Conservation (phyloP, 2,113 vertebrate species). For the Heterocephalus glaber region DNA sequence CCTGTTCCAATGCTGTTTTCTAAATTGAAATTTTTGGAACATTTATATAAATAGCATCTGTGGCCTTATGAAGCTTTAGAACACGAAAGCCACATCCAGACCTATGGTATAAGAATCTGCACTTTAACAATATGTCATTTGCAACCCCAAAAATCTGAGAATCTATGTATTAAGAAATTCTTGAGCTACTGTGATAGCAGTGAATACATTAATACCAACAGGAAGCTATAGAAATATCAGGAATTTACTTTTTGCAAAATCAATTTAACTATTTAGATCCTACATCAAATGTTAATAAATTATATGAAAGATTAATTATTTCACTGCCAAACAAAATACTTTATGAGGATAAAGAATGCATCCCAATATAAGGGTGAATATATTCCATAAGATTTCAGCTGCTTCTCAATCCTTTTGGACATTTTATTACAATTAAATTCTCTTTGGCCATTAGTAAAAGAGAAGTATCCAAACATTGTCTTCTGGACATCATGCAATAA, state of each 20-base stretch:
- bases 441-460: not conserved
- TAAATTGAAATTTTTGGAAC: not conserved
- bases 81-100: not conserved
- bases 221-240: not conserved
- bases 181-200: not conserved
- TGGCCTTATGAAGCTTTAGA: not conserved
- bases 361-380: not conserved
- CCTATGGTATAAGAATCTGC: not conserved
- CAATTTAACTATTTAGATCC: not conserved
- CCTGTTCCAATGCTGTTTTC: not conserved
- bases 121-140: not conserved
- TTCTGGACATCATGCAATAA: not conserved
- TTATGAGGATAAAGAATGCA: not conserved
- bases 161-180: not conserved
- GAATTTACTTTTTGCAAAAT: not conserved
- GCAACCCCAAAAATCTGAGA: not conserved
- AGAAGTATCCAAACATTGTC: not conserved
- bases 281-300: not conserved
- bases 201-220: not conserved
- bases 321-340: not conserved
- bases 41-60: not conserved
- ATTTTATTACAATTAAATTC: not conserved
- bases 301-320: not conserved
- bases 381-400: not conserved
- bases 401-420: not conserved